Conservation (phyloP, 2,888 invertebrate genomes). For the Pristionchus fissidentatus region DNA sequence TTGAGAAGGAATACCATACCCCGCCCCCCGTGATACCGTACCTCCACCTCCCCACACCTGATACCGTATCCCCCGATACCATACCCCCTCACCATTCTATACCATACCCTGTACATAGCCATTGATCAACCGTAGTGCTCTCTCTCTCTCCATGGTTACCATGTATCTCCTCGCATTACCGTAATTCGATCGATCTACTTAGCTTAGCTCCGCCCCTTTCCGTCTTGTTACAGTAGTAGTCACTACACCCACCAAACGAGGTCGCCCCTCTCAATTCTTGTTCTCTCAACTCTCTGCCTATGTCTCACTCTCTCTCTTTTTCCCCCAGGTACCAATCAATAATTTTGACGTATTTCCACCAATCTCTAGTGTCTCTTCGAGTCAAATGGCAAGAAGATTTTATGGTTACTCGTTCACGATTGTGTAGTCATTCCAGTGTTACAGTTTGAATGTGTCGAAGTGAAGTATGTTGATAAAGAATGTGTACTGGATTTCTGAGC, state of each 20-base stretch:
- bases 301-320: not conserved
- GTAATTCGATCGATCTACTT: no score
- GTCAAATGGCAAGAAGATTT: not conserved
- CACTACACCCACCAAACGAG: slow-evolving; percentile 18
- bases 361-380: not conserved
- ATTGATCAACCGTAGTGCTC: not conserved
- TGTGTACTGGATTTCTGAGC: not conserved
- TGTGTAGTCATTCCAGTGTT: not conserved
- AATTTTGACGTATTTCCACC: not conserved
- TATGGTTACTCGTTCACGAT: slow-evolving; percentile 18
- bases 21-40: no score
- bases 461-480: not conserved
- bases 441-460: not conserved
- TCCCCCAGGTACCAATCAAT: slow-evolving; percentile 15
- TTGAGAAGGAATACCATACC: not conserved
- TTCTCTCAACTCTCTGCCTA: not conserved
- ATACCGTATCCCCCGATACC: no score
- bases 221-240: slow-evolving; percentile 6
- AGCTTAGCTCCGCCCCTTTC: not conserved
- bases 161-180: not conserved
- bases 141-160: not conserved
- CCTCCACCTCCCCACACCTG: not conserved
- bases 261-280: not conserved
- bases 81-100: no score
- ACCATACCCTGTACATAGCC: no score